A percentile compares a stretch with the other conserved stretches of the same genome.
Evolutionary conservation across 1,140 invertebrate species (phyloP).

Genomic region (Camponotus floridanus): DNA sequence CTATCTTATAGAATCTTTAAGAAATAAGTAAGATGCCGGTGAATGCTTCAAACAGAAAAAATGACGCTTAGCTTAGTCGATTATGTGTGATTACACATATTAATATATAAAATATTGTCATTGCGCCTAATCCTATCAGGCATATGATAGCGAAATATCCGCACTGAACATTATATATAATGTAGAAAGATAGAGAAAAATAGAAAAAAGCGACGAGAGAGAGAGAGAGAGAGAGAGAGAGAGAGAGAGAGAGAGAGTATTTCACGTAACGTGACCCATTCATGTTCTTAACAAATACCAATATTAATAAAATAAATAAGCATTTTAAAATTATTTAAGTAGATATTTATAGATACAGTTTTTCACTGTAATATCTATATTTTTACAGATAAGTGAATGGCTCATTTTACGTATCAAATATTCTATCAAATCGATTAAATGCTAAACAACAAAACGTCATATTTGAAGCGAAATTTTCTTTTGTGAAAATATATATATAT

Average conservation of each 20-base stretch:
- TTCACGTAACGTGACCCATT: background rate
- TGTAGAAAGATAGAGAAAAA: background rate
- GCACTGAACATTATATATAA: background rate
- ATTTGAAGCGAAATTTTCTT: background rate
- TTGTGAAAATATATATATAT: background rate
- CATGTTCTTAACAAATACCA: background rate
- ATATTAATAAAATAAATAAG: background rate
- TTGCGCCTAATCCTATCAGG: background rate
- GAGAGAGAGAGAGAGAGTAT: background rate
- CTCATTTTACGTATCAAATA: slow-evolving; percentile 17
- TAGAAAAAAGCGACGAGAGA: too few relatives aligned
- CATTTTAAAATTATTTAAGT: background rate
- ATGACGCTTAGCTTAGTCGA: slow-evolving; percentile 63
- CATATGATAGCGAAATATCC: background rate
- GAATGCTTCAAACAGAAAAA: slow-evolving; percentile 27
- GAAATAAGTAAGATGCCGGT: slow-evolving; percentile 18
- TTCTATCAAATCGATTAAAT: slow-evolving; percentile 2
- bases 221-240: background rate
- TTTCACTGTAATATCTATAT: background rate
- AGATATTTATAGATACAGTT: background rate
- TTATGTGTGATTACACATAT: slow-evolving; percentile 56
- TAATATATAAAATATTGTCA: slow-evolving; percentile 49
- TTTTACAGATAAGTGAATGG: background rate
- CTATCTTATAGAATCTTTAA: slow-evolving; percentile 42
- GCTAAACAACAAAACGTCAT: background rate